Base-by-base conservation (phyloP, 2,888 invertebrate species). In the Acronicta leporina region DNA sequence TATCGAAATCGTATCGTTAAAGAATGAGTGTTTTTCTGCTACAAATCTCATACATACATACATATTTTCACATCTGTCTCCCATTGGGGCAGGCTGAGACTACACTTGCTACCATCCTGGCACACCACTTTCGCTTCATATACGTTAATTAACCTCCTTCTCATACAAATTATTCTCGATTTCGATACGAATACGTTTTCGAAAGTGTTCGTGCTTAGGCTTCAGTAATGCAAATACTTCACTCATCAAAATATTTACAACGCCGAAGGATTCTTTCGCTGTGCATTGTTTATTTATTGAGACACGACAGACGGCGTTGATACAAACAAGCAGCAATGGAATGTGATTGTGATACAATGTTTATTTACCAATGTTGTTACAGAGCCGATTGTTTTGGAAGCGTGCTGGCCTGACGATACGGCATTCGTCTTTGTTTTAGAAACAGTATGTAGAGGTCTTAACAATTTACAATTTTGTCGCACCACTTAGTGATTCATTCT, bases 251-350 rank as follows among this genome's bases (percentile, higher is more conserved):
- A 64, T 73, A 68, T 76, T 76, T 73, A 76, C 74, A 74, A 47
- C 48, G 48, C 46, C 51, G 27, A 16, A 57, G 55, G 52, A 74
- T 76, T 74, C 71, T 67, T 76, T 67, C 50, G 55, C 35, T 43
- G 62, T 70, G 30, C 62, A 58, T 63, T 76, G 75, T 76, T 76
- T 76, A 63, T 76, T 76, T 76, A 67, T 71, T 76, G 73, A 59
- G 51, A n/a, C 7, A 47, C 35, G 55, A 67, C 68, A 58, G 54
- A 51, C 52, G 51, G 38, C 43, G 52, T 43, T 54, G 52, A 57
- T 41, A 49, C 71, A 76, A 71, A 76, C 76, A 71, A 2, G 48
- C 41, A 52, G 68, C 60, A 7, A 52, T 38, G 76, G 76, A 76
- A 76, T 76, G 68, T 45, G 50, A 76, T 76, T 76, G 76, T 76